phyloP scores from a whole-genome alignment of 1,140 invertebrate species.

The Camponotus floridanus region DNA sequence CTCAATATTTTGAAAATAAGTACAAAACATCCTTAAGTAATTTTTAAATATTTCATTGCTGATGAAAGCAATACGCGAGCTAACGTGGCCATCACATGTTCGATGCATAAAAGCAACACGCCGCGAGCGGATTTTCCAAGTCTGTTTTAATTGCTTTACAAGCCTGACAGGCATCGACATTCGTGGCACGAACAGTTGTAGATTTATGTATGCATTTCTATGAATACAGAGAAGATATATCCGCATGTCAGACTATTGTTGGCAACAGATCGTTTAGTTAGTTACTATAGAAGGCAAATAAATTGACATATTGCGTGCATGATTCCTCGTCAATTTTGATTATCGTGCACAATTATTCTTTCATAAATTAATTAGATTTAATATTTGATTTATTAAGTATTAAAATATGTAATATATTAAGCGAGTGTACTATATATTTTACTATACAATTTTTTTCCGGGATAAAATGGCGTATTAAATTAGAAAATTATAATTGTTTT shows the following conservation, averaged over 20 bases:
- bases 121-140: background rate
- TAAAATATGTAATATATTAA: background rate
- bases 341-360: background rate
- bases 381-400: background rate
- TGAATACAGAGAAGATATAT: slow-evolving; percentile 25
- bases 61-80: background rate
- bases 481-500: slow-evolving; percentile 17
- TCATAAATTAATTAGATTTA: background rate
- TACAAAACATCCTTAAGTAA: too few relatives aligned
- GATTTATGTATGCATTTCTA: slow-evolving; percentile 40
- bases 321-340: slow-evolving; percentile 26
- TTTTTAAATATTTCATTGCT: too few relatives aligned
- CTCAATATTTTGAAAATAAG: too few relatives aligned
- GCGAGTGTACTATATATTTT: background rate
- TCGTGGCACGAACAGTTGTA: slow-evolving; percentile 26
- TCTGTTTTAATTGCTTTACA: slow-evolving; percentile 16
- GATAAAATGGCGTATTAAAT: slow-evolving; percentile 1
- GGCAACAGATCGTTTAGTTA: slow-evolving; percentile 23
- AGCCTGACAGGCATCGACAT: slow-evolving; percentile 8
- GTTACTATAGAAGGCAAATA: slow-evolving; percentile 7
- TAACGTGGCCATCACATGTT: too few relatives aligned
- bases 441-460: background rate
- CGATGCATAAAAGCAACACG: background rate
- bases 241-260: slow-evolving; percentile 17
- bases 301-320: slow-evolving; percentile 11